These are phyloP conservation scores for Siniperca scherzeri DNA, from an alignment of 2,797 vertebrate species.

Conservation along the genomic window DNA sequence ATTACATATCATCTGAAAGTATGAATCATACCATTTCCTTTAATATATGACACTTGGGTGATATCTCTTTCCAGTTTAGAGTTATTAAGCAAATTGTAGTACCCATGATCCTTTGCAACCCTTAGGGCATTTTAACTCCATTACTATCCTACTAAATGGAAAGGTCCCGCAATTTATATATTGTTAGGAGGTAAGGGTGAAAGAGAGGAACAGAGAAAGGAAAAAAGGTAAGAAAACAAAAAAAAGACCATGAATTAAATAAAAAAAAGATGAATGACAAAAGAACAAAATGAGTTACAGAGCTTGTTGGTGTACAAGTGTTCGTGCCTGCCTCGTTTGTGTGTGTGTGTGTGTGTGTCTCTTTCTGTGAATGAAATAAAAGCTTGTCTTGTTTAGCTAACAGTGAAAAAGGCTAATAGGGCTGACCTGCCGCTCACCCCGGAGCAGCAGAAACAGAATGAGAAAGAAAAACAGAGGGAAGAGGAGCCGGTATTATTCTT, in stretches of 20 bases:
- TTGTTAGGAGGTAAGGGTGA: background rate
- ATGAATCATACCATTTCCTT: background rate
- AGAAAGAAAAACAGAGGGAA: slow-evolving; percentile 72
- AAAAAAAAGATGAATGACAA: background rate
- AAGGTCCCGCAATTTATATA: background rate
- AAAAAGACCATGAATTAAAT: background rate
- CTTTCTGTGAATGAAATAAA: slow-evolving; percentile 62
- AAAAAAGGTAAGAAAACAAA: background rate
- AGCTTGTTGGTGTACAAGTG: slow-evolving; percentile 24
- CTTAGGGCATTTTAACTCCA: background rate
- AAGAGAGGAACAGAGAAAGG: slow-evolving; percentile 2
- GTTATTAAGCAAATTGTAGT: background rate
- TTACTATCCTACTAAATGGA: background rate
- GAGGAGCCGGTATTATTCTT: slow-evolving; percentile 71
- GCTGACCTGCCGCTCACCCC: slow-evolving; percentile 75
- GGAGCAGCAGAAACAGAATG: slow-evolving; percentile 55
- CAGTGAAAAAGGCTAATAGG: slow-evolving; percentile 77
- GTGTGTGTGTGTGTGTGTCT: slow-evolving; percentile 29
- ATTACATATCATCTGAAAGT: background rate
- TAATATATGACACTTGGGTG: background rate
- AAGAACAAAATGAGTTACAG: slow-evolving; percentile 8
- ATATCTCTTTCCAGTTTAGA: rapidly evolving
- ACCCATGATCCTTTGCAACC: slow-evolving; percentile 38
- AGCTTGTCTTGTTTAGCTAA: slow-evolving; percentile 70
- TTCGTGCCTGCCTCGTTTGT: slow-evolving; percentile 40